These are phyloP conservation scores for Coleophora deauratella DNA, from an alignment of 2,888 invertebrate genomes.

Conservation along the genomic window DNA sequence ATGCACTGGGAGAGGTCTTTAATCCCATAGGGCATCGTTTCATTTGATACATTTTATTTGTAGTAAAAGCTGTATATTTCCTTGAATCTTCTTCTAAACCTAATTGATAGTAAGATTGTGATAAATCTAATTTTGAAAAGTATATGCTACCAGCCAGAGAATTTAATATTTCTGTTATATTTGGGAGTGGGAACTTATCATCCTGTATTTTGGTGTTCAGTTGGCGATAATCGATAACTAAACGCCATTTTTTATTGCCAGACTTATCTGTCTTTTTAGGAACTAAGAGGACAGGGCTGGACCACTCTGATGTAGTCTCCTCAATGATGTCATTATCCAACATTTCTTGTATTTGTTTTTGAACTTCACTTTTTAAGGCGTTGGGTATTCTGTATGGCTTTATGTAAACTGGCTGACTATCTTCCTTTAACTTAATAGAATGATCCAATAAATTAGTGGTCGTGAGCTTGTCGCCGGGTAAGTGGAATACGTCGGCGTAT, in stretches of 20 bases:
- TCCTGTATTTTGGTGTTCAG: slow-evolving; percentile 12
- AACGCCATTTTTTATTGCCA: slow-evolving; percentile 16
- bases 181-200: slow-evolving; percentile 16
- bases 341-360: slow-evolving; percentile 15
- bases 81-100: slow-evolving; percentile 9
- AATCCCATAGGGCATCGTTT: slow-evolving; percentile 15
- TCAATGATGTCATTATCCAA: slow-evolving; percentile 14
- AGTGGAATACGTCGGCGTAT: slow-evolving; percentile 16
- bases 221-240: slow-evolving; percentile 17
- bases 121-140: slow-evolving; percentile 12
- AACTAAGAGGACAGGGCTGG: too few species aligned
- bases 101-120: slow-evolving; percentile 13
- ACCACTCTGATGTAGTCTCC: too few species aligned
- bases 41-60: slow-evolving; percentile 14
- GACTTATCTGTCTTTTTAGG: slow-evolving; percentile 11
- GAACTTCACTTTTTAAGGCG: slow-evolving; percentile 11
- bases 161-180: slow-evolving; percentile 17
- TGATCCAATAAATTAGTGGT: slow-evolving; percentile 14
- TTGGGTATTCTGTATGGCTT: slow-evolving; percentile 19
- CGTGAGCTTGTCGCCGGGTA: slow-evolving; percentile 14
- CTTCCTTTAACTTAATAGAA: slow-evolving; percentile 13
- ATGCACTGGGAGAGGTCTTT: slow-evolving; percentile 13
- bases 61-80: slow-evolving; percentile 14
- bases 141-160: slow-evolving; percentile 14
- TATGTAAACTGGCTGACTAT: slow-evolving; percentile 8